Evolutionary conservation across 2,888 invertebrate species (phyloP).

Genomic region (Rhaphigaster nebulosa): DNA sequence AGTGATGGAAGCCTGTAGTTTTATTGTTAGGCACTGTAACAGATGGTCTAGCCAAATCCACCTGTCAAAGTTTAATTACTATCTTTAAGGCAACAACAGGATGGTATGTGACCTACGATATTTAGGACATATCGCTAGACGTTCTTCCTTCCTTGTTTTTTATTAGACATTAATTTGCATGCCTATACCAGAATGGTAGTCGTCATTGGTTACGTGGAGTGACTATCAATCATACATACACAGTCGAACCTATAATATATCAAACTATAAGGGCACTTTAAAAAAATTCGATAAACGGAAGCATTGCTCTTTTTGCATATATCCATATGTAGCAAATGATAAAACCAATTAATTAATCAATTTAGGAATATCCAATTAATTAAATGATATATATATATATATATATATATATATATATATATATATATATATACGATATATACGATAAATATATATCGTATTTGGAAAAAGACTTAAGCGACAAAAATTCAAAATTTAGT

Average conservation of each 20-base stretch:
- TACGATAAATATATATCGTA: too few relatives aligned
- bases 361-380: too few relatives aligned
- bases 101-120: neutral
- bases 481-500: too few relatives aligned
- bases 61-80: slow-evolving; percentile 42
- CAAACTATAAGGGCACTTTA: neutral
- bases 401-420: too few relatives aligned
- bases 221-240: neutral
- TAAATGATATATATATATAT: too few relatives aligned
- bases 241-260: neutral
- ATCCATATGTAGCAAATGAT: too few relatives aligned
- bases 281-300: neutral
- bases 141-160: neutral
- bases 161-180: neutral
- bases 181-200: neutral
- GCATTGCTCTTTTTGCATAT: too few relatives aligned
- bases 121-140: neutral
- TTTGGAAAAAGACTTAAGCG: too few relatives aligned
- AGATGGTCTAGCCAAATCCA: slow-evolving; percentile 4
- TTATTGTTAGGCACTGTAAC: neutral
- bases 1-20: slow-evolving; percentile 26
- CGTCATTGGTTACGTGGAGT: neutral
- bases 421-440: too few relatives aligned
- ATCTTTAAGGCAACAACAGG: slow-evolving; percentile 40
- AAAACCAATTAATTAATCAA: too few relatives aligned